Evolutionary conservation across 2,797 vertebrate species (phyloP).

Genomic region (Adrianichthys oophorus): DNA sequence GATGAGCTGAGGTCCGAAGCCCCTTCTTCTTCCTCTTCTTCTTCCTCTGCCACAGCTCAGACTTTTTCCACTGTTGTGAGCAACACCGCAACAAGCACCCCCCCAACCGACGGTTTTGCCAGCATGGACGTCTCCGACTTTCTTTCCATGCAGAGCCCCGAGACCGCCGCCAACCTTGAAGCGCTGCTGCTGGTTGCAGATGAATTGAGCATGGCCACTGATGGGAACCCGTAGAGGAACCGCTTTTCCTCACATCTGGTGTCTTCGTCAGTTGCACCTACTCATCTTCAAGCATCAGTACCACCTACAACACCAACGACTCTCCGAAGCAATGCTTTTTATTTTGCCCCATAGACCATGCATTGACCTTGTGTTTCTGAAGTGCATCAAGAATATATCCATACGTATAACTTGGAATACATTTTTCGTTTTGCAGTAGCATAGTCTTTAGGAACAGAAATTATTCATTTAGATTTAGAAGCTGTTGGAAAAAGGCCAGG

Average conservation of each 20-base stretch:
- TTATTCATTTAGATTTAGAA: slow-evolving; percentile 46
- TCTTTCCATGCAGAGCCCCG: slow-evolving; percentile 89
- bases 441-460: slow-evolving; percentile 32
- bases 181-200: slow-evolving; percentile 91
- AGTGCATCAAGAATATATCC: slow-evolving; percentile 53
- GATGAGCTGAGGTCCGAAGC: slow-evolving; percentile 46
- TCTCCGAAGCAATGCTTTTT: slow-evolving; percentile 42
- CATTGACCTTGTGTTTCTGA: slow-evolving; percentile 43
- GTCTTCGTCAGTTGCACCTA: slow-evolving; percentile 43
- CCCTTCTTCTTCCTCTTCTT: slow-evolving; percentile 32
- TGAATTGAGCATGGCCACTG: slow-evolving; percentile 81
- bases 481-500: slow-evolving; percentile 41
- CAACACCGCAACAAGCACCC: slow-evolving; percentile 53
- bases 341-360: slow-evolving; percentile 40
- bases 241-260: slow-evolving; percentile 24
- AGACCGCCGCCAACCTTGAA: slow-evolving; percentile 84
- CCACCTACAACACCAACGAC: slow-evolving; percentile 39
- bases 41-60: slow-evolving; percentile 54
- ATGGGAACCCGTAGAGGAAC: slow-evolving; percentile 81
- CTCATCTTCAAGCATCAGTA: slow-evolving; percentile 38
- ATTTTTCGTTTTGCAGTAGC: slow-evolving; percentile 49
- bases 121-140: slow-evolving; percentile 93
- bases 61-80: slow-evolving; percentile 59
- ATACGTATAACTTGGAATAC: slow-evolving; percentile 22
- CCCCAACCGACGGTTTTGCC: slow-evolving; percentile 82